Evolutionary conservation across 2,888 invertebrate species (phyloP).

Genomic region (Drosophila kokeensis): DNA sequence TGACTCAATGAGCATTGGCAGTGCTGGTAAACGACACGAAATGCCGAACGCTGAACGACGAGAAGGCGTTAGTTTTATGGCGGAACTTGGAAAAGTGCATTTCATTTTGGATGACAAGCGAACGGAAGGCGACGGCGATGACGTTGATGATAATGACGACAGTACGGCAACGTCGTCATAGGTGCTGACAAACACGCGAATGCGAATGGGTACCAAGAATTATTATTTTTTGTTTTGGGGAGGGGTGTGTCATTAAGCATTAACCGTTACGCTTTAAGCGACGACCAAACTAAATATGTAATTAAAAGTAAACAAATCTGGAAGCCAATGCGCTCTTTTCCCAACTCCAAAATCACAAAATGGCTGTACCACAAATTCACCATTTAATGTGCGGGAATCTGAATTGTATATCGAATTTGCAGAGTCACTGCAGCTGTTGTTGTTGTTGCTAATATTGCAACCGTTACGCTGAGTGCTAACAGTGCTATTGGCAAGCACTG

Average conservation of each 20-base stretch:
- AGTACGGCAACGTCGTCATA: conserved; percentile 15
- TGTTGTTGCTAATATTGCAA: conserved; percentile 21
- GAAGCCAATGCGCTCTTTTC: conserved; percentile 31
- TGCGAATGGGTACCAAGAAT: conserved; percentile 5
- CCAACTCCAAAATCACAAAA: conserved; percentile 30
- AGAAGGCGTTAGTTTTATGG: background rate
- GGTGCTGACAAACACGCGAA: conserved; percentile 30
- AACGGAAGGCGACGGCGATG: conserved; percentile 30
- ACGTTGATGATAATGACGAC: conserved; percentile 9
- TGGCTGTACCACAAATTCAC: conserved; percentile 2
- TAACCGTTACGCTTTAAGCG: conserved; percentile 67
- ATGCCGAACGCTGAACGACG: conserved; percentile 6
- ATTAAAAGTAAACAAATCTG: conserved; percentile 75
- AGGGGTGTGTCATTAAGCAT: conserved; percentile 61
- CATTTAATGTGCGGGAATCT: conserved; percentile 17
- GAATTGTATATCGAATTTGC: conserved; percentile 30
- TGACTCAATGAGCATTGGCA: conserved; percentile 2
- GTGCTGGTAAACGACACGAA: conserved; percentile 28
- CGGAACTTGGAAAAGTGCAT: conserved; percentile 46
- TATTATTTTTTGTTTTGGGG: background rate
- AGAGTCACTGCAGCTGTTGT: conserved; percentile 42
- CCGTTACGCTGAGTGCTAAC: conserved; percentile 49
- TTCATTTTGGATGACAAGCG: conserved; percentile 49
- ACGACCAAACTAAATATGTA: conserved; percentile 64
- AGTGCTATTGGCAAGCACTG: conserved; percentile 31